Base-by-base conservation (phyloP, 2,797 vertebrate species). In the Schizopygopsis pylzovi region DNA sequence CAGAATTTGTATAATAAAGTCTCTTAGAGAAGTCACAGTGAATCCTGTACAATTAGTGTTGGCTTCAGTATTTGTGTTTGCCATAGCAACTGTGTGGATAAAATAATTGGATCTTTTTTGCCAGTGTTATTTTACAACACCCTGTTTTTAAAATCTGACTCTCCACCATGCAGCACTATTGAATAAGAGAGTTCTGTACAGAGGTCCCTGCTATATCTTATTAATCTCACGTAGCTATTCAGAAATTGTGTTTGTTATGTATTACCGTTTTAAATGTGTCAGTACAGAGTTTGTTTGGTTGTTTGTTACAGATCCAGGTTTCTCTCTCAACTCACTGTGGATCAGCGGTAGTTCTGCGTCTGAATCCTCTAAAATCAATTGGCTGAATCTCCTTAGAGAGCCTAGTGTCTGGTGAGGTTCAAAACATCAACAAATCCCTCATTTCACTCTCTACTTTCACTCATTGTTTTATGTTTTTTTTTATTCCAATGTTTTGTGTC, bases 331-430 rank as follows among this genome's bases (percentile, higher is more conserved):
- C 52, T 89, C 85, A 59, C 81, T 95, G 83, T 90, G 25, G 0
- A 94, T 65, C 9, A 43, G 37, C 41, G 75, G 85, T 47, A 86
- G 84, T 1, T 75, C 91, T 63, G 37, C 8, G 0, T 90, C 92
- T 75, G n/a, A 68, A 70, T 91, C 91, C 83, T 91, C 91, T 85
- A 94, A 91, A 83, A 90, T 92, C 6, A 94, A 71, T 72, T 97
- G 96, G 96, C 93, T 93, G 88, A 93, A 91, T 84, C 92, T 97
- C 63, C 95, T 97, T 4, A 93, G 89, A 91, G 96, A 96, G 88
- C 90, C 95, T 0, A 89, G 97, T 0, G 94, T 99, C 82, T 97
- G 97, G 97, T 99, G 94, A 91, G 95, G 22, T 28, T 87, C 11
- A 20, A 13, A 54, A 52, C 47, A 73, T n/a, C 13, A 59, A 72